Conservation (phyloP, 2,888 invertebrate genomes). For the Meghimatium bilineatum region DNA sequence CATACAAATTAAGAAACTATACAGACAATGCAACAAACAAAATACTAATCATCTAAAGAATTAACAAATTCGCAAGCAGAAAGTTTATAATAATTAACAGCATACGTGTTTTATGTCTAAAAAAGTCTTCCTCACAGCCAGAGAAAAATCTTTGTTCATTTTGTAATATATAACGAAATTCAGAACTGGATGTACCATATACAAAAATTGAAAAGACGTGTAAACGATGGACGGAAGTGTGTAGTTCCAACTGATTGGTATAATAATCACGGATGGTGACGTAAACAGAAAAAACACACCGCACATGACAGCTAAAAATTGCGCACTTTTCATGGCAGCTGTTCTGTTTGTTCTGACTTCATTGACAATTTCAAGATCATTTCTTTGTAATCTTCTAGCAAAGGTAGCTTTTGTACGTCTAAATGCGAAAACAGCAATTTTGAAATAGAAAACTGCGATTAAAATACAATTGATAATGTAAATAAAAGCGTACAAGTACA, state of each 20-base stretch:
- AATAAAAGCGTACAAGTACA: neutral
- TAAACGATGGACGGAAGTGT: too few species aligned
- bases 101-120: neutral
- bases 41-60: too few species aligned
- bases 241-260: too few species aligned
- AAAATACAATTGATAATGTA: neutral
- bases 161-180: neutral
- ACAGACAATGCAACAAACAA: too few species aligned
- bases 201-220: too few species aligned
- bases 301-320: neutral
- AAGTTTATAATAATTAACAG: too few species aligned
- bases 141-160: neutral
- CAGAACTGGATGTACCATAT: neutral
- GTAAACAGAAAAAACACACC: neutral
- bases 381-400: neutral
- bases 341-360: neutral
- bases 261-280: too few species aligned
- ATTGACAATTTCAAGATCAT: too few species aligned
- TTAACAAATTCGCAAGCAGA: too few species aligned
- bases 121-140: neutral
- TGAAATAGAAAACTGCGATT: neutral
- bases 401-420: neutral
- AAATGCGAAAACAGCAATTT: neutral
- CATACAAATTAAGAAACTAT: too few species aligned
- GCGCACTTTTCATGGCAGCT: conserved; percentile 3